phyloP scores from a whole-genome alignment of 1,140 invertebrate genomes.

The Kradibia gibbosae region DNA sequence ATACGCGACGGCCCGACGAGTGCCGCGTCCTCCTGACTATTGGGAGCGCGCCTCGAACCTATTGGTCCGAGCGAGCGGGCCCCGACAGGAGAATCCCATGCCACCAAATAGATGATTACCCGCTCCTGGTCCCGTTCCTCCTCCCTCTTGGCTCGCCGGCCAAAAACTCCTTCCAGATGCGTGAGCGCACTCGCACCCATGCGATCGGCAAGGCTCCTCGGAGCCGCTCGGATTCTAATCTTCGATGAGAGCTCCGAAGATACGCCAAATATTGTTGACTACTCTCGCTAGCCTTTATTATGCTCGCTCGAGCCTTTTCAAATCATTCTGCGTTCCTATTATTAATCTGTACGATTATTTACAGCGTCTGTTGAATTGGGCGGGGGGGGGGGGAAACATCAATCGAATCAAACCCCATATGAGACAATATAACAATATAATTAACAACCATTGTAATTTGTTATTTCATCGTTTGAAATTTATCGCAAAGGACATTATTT shows the following conservation, averaged over 20 bases:
- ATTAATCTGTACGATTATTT: too few species aligned
- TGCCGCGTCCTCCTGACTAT: constrained; percentile 25
- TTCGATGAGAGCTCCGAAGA: not conserved
- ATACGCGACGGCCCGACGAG: constrained; percentile 23
- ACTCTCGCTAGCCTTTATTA: not conserved
- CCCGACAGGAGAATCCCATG: constrained; percentile 31
- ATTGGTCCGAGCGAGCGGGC: constrained; percentile 51
- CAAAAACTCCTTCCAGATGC: not conserved
- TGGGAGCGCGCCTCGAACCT: constrained; percentile 53
- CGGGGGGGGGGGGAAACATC: too few species aligned
- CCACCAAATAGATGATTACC: constrained; percentile 44
- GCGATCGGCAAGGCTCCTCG: not conserved
- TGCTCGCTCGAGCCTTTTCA: not conserved
- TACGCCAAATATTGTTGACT: not conserved
- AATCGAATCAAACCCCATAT: too few species aligned
- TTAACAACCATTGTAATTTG: too few species aligned
- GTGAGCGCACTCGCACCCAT: not conserved
- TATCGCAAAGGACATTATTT: too few species aligned
- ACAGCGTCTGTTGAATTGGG: too few species aligned
- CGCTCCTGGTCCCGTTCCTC: constrained; percentile 22
- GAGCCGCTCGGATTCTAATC: constrained; percentile 15
- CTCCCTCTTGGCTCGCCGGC: not conserved
- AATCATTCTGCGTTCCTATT: not conserved
- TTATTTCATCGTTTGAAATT: too few species aligned
- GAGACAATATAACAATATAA: too few species aligned